Base-by-base conservation (phyloP, 2,113 vertebrate genomes). In the Serranochromis macrocephalus region DNA sequence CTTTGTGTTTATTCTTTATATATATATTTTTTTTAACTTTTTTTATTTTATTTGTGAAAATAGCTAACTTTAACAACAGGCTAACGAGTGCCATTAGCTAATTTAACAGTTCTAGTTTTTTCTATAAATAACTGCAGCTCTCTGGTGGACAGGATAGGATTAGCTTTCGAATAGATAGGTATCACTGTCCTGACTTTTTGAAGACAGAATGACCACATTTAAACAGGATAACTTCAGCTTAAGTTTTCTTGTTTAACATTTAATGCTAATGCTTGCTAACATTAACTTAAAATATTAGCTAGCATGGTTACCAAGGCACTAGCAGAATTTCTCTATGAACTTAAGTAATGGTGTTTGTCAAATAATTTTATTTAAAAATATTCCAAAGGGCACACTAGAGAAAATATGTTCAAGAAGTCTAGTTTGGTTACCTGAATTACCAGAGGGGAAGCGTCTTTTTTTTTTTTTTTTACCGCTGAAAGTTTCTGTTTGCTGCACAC, bases 111-210 rank as follows among this genome's bases (percentile, higher is more conserved):
- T 36, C 6, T 33, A 63, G 4, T 63, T 63, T 63, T 63, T 63
- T 36, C 6, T 1, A 63, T 2, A 36, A 63, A 36, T 12, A 36
- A 63, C 6, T 63, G 17, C 2, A 63, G 17, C 58, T 36, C 2
- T 63, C 17, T 36, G 58, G 58, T 36, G 58, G 9, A n/a, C 17
- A 63, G 17, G 9, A 36, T 36, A 63, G 58, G 31, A 36, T 63
- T 63, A 63, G 31, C 17, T 33, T 36, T 63, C 4, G 0, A 33
- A 17, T 63, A 63, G 29, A 11, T 0, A 31, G 29, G 58, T 63
- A 63, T 63, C 58, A 66, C 33, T n/a, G 19, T 38, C 33, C 10
- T 38, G 61, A 38, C 33, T 66, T 66, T 66, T 38, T 66, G 31
- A 36, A 68, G 33, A 63, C 29, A 19, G 16, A 19, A 33, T 63